Conservation (phyloP, 2,113 vertebrate genomes). For the Craseonycteris thonglongyai region DNA sequence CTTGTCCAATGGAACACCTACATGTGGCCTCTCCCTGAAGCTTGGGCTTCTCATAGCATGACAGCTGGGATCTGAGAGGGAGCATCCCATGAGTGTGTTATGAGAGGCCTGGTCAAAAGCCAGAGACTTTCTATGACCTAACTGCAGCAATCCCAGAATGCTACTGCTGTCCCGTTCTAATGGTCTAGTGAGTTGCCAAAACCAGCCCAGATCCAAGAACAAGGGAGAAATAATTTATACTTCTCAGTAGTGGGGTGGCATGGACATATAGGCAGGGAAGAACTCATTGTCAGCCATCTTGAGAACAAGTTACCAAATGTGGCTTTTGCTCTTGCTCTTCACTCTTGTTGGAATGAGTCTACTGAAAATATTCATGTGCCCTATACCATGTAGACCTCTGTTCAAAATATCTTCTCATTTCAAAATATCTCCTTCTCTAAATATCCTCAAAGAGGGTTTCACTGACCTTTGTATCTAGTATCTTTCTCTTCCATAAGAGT, state of each 20-base stretch:
- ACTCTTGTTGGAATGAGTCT: background rate
- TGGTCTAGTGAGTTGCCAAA: background rate
- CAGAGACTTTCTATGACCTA: background rate
- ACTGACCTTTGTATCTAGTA: background rate
- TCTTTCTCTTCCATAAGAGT: background rate
- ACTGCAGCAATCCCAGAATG: background rate
- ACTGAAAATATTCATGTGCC: background rate
- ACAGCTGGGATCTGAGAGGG: no score
- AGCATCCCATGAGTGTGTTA: background rate
- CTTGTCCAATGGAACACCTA: background rate
- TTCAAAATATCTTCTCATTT: background rate
- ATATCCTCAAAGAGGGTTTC: background rate
- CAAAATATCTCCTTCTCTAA: background rate
- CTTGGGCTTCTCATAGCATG: background rate
- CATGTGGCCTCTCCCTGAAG: background rate
- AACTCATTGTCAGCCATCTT: background rate
- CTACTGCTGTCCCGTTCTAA: background rate
- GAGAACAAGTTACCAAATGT: background rate
- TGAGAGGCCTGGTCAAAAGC: background rate
- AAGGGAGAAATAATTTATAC: background rate
- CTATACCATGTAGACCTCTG: background rate
- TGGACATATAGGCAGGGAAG: accelerated
- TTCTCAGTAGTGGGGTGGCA: background rate
- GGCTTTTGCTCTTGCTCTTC: background rate
- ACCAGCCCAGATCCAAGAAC: background rate